Percentiles rank a stretch among this genome's conserved stretches.
phyloP scores from a whole-genome alignment of 2,113 vertebrate species.

The Garra rufa region DNA sequence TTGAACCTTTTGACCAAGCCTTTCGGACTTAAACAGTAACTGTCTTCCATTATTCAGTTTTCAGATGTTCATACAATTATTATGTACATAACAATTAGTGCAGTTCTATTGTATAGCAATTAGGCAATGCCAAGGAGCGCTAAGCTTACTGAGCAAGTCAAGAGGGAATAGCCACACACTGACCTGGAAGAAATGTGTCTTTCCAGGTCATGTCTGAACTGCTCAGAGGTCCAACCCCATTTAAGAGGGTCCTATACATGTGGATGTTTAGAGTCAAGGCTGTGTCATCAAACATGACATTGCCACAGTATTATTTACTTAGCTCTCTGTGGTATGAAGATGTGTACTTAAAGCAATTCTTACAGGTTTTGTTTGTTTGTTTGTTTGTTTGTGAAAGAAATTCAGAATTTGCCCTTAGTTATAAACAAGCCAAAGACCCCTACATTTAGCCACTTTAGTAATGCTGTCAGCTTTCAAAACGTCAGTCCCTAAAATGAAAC shows the following conservation, averaged over 20 bases:
- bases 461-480: slow-evolving; percentile 17
- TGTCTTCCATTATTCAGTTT: neutral
- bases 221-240: slow-evolving; percentile 47
- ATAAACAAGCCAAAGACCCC: neutral
- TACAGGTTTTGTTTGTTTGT: neutral
- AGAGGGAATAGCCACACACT: slow-evolving; percentile 48
- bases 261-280: slow-evolving; percentile 19
- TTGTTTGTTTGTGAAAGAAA: neutral
- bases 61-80: neutral
- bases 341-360: neutral
- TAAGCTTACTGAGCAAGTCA: slow-evolving; percentile 24
- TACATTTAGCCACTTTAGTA: neutral
- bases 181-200: slow-evolving; percentile 60
- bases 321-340: neutral
- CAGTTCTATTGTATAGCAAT: neutral
- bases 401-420: neutral
- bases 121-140: neutral
- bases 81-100: neutral
- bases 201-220: slow-evolving; percentile 52
- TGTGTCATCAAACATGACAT: slow-evolving; percentile 38
- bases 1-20: slow-evolving; percentile 25
- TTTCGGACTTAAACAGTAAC: neutral
- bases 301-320: slow-evolving; percentile 17
- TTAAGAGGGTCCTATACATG: slow-evolving; percentile 39
- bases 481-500: slow-evolving; percentile 29